Evolutionary conservation across 2,888 invertebrate genomes (phyloP).

Genomic region (Drosophila helvetica): DNA sequence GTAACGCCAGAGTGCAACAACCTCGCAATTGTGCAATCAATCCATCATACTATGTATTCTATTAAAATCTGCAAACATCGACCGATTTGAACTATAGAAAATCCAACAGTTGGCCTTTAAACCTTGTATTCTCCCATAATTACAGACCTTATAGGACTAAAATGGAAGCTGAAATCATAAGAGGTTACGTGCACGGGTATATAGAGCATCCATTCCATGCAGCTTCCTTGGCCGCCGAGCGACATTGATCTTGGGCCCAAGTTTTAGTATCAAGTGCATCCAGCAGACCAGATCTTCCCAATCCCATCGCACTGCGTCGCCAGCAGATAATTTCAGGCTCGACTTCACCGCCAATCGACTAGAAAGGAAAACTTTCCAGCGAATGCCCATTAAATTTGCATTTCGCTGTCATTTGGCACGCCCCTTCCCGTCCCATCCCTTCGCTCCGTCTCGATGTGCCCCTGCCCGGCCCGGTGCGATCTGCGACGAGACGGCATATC

Average conservation of each 20-base stretch:
- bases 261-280: conserved; percentile 1
- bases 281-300: conserved; percentile 3
- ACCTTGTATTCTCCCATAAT: too few species aligned
- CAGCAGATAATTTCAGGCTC: conserved; percentile 69
- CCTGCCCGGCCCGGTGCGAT: too few species aligned
- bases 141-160: neutral
- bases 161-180: neutral
- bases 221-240: neutral
- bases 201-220: too few species aligned
- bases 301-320: conserved; percentile 19
- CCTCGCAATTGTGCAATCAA: too few species aligned
- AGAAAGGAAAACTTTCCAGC: conserved; percentile 60
- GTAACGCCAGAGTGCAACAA: too few species aligned
- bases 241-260: conserved; percentile 47
- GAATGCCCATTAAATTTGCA: conserved; percentile 57
- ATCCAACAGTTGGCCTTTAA: too few species aligned
- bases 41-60: too few species aligned
- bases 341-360: conserved; percentile 62
- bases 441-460: conserved; percentile 6
- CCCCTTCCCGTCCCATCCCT: conserved; percentile 14
- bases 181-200: too few species aligned
- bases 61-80: too few species aligned
- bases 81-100: too few species aligned
- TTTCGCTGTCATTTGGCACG: conserved; percentile 63
- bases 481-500: conserved; percentile 46